These are phyloP conservation scores for Alca torda DNA, from an alignment of 2,797 vertebrate species.

Conservation along the genomic window DNA sequence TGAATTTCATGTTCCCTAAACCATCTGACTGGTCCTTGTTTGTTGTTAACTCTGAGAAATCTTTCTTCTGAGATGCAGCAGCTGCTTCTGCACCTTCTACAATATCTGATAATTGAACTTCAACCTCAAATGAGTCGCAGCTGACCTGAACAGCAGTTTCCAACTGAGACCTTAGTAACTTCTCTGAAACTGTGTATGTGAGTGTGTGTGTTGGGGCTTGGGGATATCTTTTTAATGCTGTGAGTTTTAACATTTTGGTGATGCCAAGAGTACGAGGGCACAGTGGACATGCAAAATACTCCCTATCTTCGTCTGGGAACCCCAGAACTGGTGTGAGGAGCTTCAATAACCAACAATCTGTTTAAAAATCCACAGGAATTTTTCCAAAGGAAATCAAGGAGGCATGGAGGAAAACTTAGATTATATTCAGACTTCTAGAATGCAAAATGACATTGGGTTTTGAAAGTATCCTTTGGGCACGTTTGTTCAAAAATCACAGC, in stretches of 20 bases:
- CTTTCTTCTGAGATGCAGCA: background rate
- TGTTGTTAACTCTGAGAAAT: background rate
- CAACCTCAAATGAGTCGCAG: background rate
- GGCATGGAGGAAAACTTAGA: fast-evolving
- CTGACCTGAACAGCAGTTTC: background rate
- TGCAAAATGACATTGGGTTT: background rate
- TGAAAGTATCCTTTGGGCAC: background rate
- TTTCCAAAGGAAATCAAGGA: background rate
- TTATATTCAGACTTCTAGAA: background rate
- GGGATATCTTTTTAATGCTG: background rate
- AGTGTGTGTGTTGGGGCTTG: fast-evolving
- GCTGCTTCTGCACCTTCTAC: background rate
- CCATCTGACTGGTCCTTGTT: background rate
- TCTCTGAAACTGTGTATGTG: background rate
- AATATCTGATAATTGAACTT: background rate
- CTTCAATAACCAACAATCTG: background rate
- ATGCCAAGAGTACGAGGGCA: background rate
- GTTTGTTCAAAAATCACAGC: background rate
- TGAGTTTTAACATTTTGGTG: background rate
- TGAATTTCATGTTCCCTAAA: background rate
- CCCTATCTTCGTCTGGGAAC: background rate
- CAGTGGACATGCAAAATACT: background rate
- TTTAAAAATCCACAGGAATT: background rate
- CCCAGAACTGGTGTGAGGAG: background rate
- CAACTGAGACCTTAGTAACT: background rate